These are phyloP conservation scores for Ursus arctos DNA, from an alignment of 2,113 vertebrate species.

Conservation along the genomic window DNA sequence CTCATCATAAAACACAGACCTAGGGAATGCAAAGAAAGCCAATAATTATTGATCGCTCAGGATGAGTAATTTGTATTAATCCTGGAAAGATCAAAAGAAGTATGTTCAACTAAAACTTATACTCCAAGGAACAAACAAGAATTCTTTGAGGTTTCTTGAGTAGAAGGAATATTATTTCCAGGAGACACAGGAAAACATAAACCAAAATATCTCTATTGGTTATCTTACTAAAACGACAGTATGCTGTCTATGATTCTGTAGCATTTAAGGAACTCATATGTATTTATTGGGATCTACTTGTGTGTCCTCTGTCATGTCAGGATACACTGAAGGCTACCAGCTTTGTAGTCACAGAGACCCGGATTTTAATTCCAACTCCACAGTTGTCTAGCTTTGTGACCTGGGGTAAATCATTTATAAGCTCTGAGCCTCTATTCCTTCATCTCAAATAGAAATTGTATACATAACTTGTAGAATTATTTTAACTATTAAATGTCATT, in stretches of 20 bases:
- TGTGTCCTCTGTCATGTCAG: neutral
- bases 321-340: neutral
- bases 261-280: neutral
- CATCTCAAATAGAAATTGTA: conserved; percentile 6
- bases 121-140: neutral
- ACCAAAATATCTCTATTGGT: neutral
- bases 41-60: conserved; percentile 68
- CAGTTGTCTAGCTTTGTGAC: neutral
- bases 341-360: neutral
- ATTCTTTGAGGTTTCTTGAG: neutral
- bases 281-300: neutral
- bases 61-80: conserved; percentile 64
- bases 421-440: neutral
- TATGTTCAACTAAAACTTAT: conserved; percentile 56
- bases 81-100: conserved; percentile 54
- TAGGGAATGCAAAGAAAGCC: conserved; percentile 21
- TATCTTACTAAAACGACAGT: neutral
- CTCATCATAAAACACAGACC: conserved; percentile 62
- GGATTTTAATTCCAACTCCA: neutral
- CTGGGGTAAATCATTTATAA: neutral
- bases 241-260: neutral
- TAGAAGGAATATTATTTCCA: neutral
- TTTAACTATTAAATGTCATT: neutral
- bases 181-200: neutral
- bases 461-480: neutral